These are phyloP conservation scores for Ateles fusciceps DNA, from an alignment of 2,797 vertebrate genomes.

Conservation along the genomic window DNA sequence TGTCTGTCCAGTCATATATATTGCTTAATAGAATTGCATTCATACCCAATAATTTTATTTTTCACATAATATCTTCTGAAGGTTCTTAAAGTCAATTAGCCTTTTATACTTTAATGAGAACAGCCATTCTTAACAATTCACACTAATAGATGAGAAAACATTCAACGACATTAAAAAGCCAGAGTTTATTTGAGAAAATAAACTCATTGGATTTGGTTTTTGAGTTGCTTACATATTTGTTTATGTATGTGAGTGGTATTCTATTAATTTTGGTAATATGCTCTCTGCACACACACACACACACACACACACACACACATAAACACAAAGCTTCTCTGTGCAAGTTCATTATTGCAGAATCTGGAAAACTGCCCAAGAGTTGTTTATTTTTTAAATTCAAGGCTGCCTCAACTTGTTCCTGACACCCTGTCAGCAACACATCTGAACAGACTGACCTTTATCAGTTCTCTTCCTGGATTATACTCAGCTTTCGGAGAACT, in stretches of 20 bases:
- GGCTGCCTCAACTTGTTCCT: fast-evolving
- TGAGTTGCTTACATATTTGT: neutral
- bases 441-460: neutral
- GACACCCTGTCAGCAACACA: no score
- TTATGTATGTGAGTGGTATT: neutral
- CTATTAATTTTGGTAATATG: neutral
- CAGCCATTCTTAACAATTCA: neutral
- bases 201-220: neutral
- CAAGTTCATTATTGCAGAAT: neutral
- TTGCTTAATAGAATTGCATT: neutral
- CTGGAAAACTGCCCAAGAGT: neutral
- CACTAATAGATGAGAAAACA: neutral
- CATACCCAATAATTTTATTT: neutral
- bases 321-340: neutral
- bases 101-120: neutral
- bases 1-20: neutral
- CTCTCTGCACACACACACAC: neutral
- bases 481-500: neutral
- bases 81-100: neutral
- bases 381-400: neutral
- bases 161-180: neutral
- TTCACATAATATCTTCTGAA: neutral
- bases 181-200: neutral
- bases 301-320: neutral
- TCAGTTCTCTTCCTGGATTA: neutral